Base-by-base conservation (phyloP, 2,797 vertebrate species). In the Pipistrellus nathusii region DNA sequence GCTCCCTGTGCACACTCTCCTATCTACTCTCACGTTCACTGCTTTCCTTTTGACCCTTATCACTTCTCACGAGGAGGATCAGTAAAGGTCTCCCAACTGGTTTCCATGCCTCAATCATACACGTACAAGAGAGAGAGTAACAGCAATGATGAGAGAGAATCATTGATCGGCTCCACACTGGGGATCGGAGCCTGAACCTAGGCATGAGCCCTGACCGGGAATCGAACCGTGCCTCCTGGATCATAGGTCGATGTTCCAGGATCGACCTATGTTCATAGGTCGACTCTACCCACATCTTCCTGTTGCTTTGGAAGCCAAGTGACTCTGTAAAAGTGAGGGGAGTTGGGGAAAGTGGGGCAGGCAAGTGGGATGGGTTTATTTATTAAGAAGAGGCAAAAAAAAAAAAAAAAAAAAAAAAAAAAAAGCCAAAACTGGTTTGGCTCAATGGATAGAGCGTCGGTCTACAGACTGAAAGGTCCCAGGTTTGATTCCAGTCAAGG, bases 361-460 rank as follows among this genome's bases (percentile, higher is more conserved):
- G 14, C 57, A 48, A 25, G 23, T 2, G 69, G 21, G 21, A 51
- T 55, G 66, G 68, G 38, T 46, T 23, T 80, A 82, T 72, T 76
- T 91, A 72, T 8, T 78, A 30, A 90, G 23, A 78, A 90, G 38
- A 76, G n/a, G 48, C 23, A 44, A 75, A 46, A 32, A 13, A 91
- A 68, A 38, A n/a, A n/a, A n/a, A n/a, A n/a, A n/a, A 38, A 38
- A 85, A 44, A 44, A 44, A 44, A 44, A 44, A 44, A 44, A 44
- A 85, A 44, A 44, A 44, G 38, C 38, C 38, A 41, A 41, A 41
- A 41, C 38, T 7, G 38, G 38, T 41, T 41, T 41, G 38, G 38
- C 38, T 41, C 38, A 41, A 6, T 41, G 38, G 38, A 41, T 41
- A 41, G 38, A 41, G 38, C 38, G 6, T 41, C 38, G 6, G 38